Percentiles rank a stretch among this genome's conserved stretches.
Evolutionary conservation across 2,113 vertebrate genomes (phyloP).

Genomic region (Tonatia bakeri): DNA sequence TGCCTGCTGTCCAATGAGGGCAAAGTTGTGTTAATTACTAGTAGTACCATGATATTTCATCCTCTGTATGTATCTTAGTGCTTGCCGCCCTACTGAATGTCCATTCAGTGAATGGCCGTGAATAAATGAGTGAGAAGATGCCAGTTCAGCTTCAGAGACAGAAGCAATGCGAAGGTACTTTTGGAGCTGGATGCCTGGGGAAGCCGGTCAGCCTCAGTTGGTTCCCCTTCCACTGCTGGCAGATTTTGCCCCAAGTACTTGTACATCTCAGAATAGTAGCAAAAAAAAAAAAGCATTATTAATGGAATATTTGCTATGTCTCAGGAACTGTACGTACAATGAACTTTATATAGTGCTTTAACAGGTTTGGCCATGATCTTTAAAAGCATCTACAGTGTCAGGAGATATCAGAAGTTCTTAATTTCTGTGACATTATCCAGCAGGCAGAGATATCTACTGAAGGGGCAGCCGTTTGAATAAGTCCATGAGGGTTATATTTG

Average conservation of each 20-base stretch:
- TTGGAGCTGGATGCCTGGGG: not conserved
- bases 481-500: constrained; percentile 23
- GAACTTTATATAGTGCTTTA: not conserved
- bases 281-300: not conserved
- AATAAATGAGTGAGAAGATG: not conserved
- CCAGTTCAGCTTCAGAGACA: not conserved
- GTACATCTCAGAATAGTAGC: not conserved
- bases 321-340: not conserved
- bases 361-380: not conserved
- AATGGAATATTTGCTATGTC: not conserved
- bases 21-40: not conserved
- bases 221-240: not conserved
- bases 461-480: constrained; percentile 41
- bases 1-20: not conserved
- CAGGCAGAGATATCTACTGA: not conserved
- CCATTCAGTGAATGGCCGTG: not conserved
- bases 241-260: not conserved
- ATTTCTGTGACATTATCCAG: constrained; percentile 9
- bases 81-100: not conserved
- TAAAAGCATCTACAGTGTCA: not conserved
- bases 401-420: not conserved
- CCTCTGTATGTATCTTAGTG: not conserved
- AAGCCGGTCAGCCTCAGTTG: not conserved
- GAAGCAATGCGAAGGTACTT: not conserved
- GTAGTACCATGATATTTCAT: not conserved